These are phyloP conservation scores for Thumatha senex DNA, from an alignment of 2,888 invertebrate species.

Conservation along the genomic window DNA sequence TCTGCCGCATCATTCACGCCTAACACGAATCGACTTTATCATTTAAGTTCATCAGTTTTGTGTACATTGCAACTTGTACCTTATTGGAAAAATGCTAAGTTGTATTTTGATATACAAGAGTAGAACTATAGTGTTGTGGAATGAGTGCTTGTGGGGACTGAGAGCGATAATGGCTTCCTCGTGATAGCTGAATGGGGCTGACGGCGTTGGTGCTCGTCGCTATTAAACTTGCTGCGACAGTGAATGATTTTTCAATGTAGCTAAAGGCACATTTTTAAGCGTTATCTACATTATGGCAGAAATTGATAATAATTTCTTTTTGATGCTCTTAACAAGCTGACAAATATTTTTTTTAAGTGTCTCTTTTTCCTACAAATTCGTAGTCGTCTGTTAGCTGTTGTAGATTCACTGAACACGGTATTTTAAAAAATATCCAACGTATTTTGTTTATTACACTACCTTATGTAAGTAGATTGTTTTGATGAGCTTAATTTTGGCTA, in stretches of 20 bases:
- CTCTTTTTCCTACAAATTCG: no score
- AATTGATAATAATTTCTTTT: neutral
- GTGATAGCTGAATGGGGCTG: constrained; percentile 57
- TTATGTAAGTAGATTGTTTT: no score
- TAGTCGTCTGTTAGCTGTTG: no score
- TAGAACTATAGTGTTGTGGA: constrained; percentile 21
- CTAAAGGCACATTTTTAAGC: constrained; percentile 12
- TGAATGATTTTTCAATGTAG: constrained; percentile 40
- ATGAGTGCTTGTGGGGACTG: constrained; percentile 32
- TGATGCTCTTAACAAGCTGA: no score
- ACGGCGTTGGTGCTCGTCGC: constrained; percentile 28
- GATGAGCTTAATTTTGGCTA: no score
- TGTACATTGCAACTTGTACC: constrained; percentile 30
- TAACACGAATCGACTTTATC: constrained; percentile 41
- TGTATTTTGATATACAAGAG: constrained; percentile 23
- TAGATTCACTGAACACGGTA: no score
- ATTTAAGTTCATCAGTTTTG: constrained; percentile 31
- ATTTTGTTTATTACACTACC: no score
- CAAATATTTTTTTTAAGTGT: no score
- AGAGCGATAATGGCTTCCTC: constrained; percentile 61
- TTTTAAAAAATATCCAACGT: no score
- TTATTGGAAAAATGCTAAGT: constrained; percentile 34
- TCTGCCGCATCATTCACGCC: constrained; percentile 49
- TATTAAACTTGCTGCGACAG: constrained; percentile 45
- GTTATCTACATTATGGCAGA: neutral